Evolutionary conservation across 1,140 invertebrate species (phyloP), one percentile per base, ranked within the genome.

Genomic region (Cyrtorhinus lividipennis): DNA sequence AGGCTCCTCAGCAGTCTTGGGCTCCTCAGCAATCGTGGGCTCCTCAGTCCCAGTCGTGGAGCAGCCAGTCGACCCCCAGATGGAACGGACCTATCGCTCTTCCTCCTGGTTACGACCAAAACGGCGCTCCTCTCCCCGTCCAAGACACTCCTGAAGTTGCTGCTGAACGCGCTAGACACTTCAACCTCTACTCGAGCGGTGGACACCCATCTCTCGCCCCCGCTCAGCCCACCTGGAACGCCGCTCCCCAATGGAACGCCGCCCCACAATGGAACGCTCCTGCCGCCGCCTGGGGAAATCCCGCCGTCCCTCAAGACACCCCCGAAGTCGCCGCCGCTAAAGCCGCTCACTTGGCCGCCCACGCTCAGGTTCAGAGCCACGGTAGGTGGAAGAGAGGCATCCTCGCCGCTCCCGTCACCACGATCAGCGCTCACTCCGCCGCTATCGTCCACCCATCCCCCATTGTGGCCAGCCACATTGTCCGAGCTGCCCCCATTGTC

Each of bases 261-360:
- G 60, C 60, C 27, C 44, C 60, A 15, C 30, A 64, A 45, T 64
- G 58, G 46, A 66, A 59, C 61, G 59, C 63, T 46, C 23, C 64
- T 24, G 61, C 61, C 26, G 59, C 62, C 5, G n/a, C 13, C 24
- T 59, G 58, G 58, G 38, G 38, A 24, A 15, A 27, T 27, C 61
- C 53, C 56, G 56, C 23, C 0, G 64, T 79, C 1, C 79, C 80
- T 22, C 76, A 77, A 38, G 80, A 81, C 63, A 80, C 80, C 2
- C 77, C 78, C 56, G 80, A 80, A 72, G 80, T 81, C 5, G 77
- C 77, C 48, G 77, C 76, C 58, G 80, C 80, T 59, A 79, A 80
- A 69, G 78, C 78, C 24, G 76, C 72, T 10, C 79, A 81, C 67
- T 77, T 77, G 66, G 77, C 77, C 60, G 79, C 77, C 64, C 78